Base-by-base conservation (phyloP, 2,113 vertebrate genomes). In the Platysternon megacephalum region DNA sequence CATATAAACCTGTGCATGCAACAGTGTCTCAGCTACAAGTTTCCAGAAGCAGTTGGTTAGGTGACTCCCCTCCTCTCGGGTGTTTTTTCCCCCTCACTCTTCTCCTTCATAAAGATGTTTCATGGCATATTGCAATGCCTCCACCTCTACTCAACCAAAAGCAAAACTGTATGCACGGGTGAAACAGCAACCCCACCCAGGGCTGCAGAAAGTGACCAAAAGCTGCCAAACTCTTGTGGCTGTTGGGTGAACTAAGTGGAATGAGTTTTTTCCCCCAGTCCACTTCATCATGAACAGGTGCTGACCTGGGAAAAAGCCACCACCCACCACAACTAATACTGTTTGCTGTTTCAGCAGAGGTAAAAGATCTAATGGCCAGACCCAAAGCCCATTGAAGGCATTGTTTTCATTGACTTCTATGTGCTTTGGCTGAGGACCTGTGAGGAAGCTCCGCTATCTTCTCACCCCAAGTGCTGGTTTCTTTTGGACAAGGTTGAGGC, bases 121-220 rank as follows among this genome's bases (percentile, higher is more conserved):
- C 44, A 26, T 46, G 82, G 29, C n/a, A 13, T 5, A 16, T 21
- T 82, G 58, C 58, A n/a, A 35, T 0, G 5, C 28, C 32, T 42
- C 5, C 1, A 0, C 8, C 76, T 48, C 51, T 85, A 44, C 74
- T 80, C 79, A 17, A 6, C 24, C 44, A 9, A 1, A 11, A 32
- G 3, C 10, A 56, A 7, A 29, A 53, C 0, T 1, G 6, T 49
- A 14, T 0, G 10, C 48, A 2, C 0, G 52, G 56, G 35, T 80
- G 61, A 39, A 10, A 44, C 12, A 79, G 49, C 58, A 93, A 87
- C 58, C 32, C 82, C 90, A 81, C 79, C 85, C 81, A 6, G 22
- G 22, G 39, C 19, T 26, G 56, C 72, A 13, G 0, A 0, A 21
- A 86, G 83, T 19, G 26, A 2, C 56, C 35, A 61, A 79, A 56